Percentiles rank a stretch among this genome's conserved stretches.
phyloP scores from a whole-genome alignment of 2,888 invertebrate genomes.

The Lithophane leautieri region DNA sequence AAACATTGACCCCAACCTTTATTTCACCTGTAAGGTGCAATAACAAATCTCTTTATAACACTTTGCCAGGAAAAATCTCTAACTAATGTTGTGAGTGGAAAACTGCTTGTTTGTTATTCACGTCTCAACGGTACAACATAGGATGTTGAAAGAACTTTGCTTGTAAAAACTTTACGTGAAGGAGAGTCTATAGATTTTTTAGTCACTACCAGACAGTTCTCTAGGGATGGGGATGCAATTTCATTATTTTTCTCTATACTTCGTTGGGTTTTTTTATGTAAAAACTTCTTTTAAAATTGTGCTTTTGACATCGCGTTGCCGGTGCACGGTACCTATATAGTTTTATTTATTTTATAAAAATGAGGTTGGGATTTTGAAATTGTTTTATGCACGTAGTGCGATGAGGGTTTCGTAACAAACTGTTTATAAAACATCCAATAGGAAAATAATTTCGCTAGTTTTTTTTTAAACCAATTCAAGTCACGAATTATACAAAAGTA shows the following conservation, averaged over 20 bases:
- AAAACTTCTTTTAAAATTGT: not conserved
- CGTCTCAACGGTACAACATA: constrained; percentile 30
- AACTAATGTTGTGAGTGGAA: constrained; percentile 21
- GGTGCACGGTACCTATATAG: no score
- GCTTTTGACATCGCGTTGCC: not conserved
- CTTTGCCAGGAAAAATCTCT: constrained; percentile 15
- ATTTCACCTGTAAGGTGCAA: constrained; percentile 1
- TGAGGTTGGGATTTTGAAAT: not conserved
- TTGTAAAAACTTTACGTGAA: constrained; percentile 43
- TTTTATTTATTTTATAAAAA: not conserved
- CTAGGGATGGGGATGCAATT: constrained; percentile 29
- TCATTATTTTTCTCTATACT: constrained; percentile 14
- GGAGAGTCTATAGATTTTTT: constrained; percentile 25
- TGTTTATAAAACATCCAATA: not conserved
- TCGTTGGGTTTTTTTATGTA: not conserved
- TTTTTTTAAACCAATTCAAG: not conserved
- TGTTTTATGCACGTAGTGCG: not conserved
- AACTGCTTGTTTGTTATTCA: constrained; percentile 41
- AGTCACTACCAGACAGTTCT: constrained; percentile 1
- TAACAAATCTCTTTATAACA: not conserved
- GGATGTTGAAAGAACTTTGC: constrained; percentile 42
- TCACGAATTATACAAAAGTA: not conserved
- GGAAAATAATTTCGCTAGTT: not conserved
- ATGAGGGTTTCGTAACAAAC: not conserved
- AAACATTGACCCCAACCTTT: not conserved